Conservation (phyloP, 2,888 invertebrate genomes). For the Oegoconia quadripuncta region DNA sequence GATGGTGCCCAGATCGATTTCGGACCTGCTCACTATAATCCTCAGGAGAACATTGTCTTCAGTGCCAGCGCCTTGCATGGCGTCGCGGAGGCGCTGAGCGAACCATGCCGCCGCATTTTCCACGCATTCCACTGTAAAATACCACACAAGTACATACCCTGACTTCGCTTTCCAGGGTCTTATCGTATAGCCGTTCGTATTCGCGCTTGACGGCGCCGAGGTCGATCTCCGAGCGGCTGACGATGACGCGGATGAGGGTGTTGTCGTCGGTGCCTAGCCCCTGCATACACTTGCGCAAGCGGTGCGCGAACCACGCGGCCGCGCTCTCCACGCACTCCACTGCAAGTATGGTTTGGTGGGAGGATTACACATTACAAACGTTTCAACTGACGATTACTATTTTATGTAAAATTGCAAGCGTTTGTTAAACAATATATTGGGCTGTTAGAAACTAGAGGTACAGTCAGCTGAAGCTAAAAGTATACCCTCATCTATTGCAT, state of each 20-base stretch:
- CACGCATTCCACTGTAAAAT: conserved; percentile 83
- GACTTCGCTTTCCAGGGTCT: conserved; percentile 82
- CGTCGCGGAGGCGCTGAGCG: conserved; percentile 81
- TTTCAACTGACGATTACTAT: too few species aligned
- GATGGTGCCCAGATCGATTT: conserved; percentile 84
- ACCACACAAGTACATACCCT: conserved; percentile 63
- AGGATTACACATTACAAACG: too few species aligned
- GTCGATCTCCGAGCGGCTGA: conserved; percentile 84
- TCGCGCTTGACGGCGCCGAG: conserved; percentile 83
- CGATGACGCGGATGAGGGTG: conserved; percentile 84
- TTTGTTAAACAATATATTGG: too few species aligned
- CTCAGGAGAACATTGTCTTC: conserved; percentile 84
- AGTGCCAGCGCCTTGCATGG: conserved; percentile 85
- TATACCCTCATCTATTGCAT: too few species aligned
- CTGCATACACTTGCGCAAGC: conserved; percentile 82
- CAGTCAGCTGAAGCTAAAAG: too few species aligned
- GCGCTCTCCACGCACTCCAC: conserved; percentile 85
- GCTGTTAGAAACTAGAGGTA: too few species aligned
- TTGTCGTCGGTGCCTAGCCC: conserved; percentile 86
- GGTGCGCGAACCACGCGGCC: conserved; percentile 83
- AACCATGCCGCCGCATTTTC: conserved; percentile 84
- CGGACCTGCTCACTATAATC: conserved; percentile 82
- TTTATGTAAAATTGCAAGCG: too few species aligned
- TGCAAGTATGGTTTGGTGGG: conserved; percentile 40
- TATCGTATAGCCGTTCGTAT: conserved; percentile 84